These are phyloP conservation scores for Achroia grisella DNA, from an alignment of 1,140 invertebrate genomes.

Conservation along the genomic window DNA sequence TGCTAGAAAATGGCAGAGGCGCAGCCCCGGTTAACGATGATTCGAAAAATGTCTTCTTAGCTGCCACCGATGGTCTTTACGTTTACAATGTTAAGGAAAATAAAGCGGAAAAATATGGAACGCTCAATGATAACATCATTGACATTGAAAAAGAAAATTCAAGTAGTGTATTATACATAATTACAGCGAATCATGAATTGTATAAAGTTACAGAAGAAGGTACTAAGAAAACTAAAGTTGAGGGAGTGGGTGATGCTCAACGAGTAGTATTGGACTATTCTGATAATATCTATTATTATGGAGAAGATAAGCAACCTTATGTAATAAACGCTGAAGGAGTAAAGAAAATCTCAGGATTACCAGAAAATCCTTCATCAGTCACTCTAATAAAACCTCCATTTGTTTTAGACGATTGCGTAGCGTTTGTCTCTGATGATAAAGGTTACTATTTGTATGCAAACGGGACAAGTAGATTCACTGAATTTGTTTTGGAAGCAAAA, in stretches of 20 bases:
- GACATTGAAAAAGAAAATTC: slow-evolving; percentile 31
- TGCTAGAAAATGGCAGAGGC: slow-evolving; percentile 41
- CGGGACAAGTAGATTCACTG: slow-evolving; percentile 19
- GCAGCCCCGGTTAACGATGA: slow-evolving; percentile 27
- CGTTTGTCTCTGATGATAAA: slow-evolving; percentile 22
- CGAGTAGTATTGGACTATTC: slow-evolving; percentile 39
- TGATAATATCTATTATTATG: slow-evolving; percentile 42
- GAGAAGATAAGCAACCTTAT: slow-evolving; percentile 29
- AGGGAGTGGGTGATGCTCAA: slow-evolving; percentile 24
- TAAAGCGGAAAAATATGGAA: slow-evolving; percentile 41
- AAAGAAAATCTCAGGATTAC: slow-evolving; percentile 30
- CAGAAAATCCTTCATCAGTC: slow-evolving; percentile 14
- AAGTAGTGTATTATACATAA: slow-evolving; percentile 35
- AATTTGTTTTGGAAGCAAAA: slow-evolving; percentile 20
- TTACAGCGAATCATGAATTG: slow-evolving; percentile 33
- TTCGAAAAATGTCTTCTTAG: slow-evolving; percentile 35
- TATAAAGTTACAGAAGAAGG: slow-evolving; percentile 42
- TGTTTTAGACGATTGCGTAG: slow-evolving; percentile 25
- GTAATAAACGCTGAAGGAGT: slow-evolving; percentile 21
- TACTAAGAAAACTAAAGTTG: slow-evolving; percentile 34
- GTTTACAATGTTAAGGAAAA: slow-evolving; percentile 23
- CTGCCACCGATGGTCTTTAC: slow-evolving; percentile 42
- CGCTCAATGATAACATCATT: slow-evolving; percentile 37
- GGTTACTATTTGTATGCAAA: slow-evolving; percentile 26
- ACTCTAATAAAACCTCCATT: slow-evolving; percentile 34